Conservation (phyloP, 2,113 vertebrate genomes). For the Hemiprocne comata region DNA sequence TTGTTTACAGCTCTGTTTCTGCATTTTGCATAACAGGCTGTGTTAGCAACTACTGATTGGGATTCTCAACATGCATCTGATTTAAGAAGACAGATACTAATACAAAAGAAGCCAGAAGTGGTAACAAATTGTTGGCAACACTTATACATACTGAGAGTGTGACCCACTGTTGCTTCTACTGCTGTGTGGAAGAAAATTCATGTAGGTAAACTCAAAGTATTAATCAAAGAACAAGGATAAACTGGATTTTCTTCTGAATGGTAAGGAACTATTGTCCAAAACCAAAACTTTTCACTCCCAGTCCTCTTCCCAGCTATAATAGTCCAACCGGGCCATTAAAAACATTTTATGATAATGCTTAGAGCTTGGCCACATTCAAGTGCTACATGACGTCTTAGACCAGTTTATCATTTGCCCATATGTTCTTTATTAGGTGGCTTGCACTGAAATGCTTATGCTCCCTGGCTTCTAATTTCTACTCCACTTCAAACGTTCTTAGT, state of each 20-base stretch:
- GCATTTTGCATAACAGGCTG: background rate
- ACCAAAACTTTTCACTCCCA: background rate
- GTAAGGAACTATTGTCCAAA: background rate
- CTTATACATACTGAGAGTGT: background rate
- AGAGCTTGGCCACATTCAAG: background rate
- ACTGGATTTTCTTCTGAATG: background rate
- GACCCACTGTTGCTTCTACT: background rate
- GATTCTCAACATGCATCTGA: background rate
- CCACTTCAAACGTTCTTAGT: constrained; percentile 2
- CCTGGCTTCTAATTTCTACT: background rate
- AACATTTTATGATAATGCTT: background rate
- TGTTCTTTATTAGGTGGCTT: background rate
- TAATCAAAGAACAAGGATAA: background rate
- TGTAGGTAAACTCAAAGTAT: background rate
- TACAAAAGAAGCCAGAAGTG: background rate
- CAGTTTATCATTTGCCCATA: background rate
- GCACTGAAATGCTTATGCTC: background rate
- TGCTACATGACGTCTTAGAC: background rate
- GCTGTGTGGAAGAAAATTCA: background rate
- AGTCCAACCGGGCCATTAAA: background rate
- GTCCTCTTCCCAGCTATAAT: background rate
- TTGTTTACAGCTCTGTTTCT: background rate
- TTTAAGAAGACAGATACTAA: background rate
- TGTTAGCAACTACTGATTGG: background rate
- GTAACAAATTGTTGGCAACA: background rate